Base-by-base conservation (phyloP, 2,113 vertebrate genomes). In the Speoplatyrhinus poulsoni region DNA sequence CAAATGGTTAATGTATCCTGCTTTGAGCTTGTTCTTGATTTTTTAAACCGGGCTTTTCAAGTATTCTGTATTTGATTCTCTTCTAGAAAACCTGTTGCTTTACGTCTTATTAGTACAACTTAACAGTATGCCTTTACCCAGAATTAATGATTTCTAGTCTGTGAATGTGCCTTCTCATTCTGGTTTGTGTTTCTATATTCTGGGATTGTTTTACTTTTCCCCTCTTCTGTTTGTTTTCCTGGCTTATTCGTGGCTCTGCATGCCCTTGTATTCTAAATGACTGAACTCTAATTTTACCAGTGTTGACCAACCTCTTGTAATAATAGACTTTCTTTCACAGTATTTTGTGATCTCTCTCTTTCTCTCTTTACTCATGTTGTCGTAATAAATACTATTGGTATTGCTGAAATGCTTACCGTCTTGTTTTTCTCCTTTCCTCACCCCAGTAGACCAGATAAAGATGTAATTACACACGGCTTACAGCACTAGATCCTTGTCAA, bases 351-450 rank as follows among this genome's bases (percentile, higher is more conserved):
- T 92, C 80, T 92, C 81, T 91, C 89, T 91, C 86, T 91, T 77
- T 90, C 88, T 92, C 80, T 83, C 88, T 91, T 81, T 95, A 94
- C 94, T 96, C 93, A 92, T 97, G 93, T 94, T 95, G 94, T 95
- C 91, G 94, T 96, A 98, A 98, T 98, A 98, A 98, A 98, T 96
- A 94, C 95, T 89, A 93, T 96, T 98, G 95, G 94, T 95, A 94
- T 95, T 95, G 96, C 95, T 95, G 93, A 94, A 95, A 95, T 87
- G 91, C 80, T 83, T 95, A 94, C 91, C 93, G 94, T 95, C 94
- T 96, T 90, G 71, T 91, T 92, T 26, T 90, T 81, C 79, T 86
- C 80, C 68, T 71, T 80, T 79, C 73, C 63, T 75, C 78, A 77
- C 68, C 72, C 60, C 89, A 84, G 69, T 67, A 72, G 59, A 75